Evolutionary conservation across 2,888 invertebrate genomes (phyloP).

Genomic region (Papilio demoleus): DNA sequence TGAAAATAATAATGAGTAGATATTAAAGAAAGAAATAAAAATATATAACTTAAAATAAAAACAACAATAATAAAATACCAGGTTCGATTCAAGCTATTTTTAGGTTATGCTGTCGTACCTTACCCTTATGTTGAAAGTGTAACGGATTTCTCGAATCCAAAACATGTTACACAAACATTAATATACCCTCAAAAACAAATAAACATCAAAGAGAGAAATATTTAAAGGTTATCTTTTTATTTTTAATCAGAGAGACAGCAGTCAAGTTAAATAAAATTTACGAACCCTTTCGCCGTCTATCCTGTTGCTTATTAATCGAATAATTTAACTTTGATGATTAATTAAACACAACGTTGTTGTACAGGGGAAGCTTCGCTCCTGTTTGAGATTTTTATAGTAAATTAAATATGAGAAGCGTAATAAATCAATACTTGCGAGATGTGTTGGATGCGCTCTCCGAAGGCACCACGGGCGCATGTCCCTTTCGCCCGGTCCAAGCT

Average conservation of each 20-base stretch:
- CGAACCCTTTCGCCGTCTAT: constrained; percentile 9
- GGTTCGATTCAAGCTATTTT: neutral
- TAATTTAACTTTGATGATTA: neutral
- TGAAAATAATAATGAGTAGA: too few relatives aligned
- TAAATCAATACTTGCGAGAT: constrained; percentile 32
- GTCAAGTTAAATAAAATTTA: constrained; percentile 6
- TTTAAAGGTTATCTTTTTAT: neutral
- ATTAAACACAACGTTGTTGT: neutral
- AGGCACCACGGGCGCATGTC: constrained; percentile 29
- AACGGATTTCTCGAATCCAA: neutral
- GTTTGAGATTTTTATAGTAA: constrained; percentile 8
- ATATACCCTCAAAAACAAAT: neutral
- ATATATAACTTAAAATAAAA: neutral
- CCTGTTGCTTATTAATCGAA: neutral
- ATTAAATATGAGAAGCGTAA: neutral
- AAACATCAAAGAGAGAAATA: neutral
- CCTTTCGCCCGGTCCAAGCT: constrained; percentile 27
- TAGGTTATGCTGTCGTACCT: neutral
- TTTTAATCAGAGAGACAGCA: neutral
- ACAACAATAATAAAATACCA: neutral
- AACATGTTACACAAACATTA: neutral
- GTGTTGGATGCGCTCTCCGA: constrained; percentile 34
- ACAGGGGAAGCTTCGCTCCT: constrained; percentile 1
- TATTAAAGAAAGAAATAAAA: neutral
- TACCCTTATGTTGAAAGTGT: neutral